These are phyloP conservation scores for Zaprionus africanus DNA, from an alignment of 1,140 invertebrate species.

Conservation along the genomic window DNA sequence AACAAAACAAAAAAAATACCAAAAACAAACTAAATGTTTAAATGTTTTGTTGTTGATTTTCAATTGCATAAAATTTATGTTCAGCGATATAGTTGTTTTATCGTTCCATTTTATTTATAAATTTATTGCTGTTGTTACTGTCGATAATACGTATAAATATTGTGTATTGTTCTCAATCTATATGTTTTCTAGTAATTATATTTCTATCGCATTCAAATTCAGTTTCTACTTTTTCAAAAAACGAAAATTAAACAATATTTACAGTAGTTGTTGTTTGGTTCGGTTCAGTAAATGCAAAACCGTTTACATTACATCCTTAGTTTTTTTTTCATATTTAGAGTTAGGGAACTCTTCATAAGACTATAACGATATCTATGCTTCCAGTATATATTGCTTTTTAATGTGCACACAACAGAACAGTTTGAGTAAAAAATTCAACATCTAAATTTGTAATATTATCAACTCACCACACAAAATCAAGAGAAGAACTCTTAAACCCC, in stretches of 20 bases:
- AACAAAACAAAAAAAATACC: slow-evolving; percentile 38
- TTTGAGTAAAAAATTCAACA: neutral
- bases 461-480: slow-evolving; percentile 83
- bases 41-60: slow-evolving; percentile 73
- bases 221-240: neutral
- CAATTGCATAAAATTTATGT: slow-evolving; percentile 70
- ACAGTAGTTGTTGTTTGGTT: slow-evolving; percentile 16
- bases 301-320: neutral
- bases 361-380: neutral
- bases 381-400: neutral
- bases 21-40: slow-evolving; percentile 52
- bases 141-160: slow-evolving; percentile 28
- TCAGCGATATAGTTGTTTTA: slow-evolving; percentile 60
- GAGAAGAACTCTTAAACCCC: slow-evolving; percentile 7
- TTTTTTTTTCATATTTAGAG: neutral
- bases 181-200: slow-evolving; percentile 31
- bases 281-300: slow-evolving; percentile 16
- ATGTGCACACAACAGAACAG: neutral
- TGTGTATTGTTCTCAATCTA: slow-evolving; percentile 31
- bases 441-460: slow-evolving; percentile 26
- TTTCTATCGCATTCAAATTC: slow-evolving; percentile 14
- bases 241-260: slow-evolving; percentile 6
- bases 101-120: slow-evolving; percentile 48
- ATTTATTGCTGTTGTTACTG: slow-evolving; percentile 51
- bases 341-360: neutral